Percentiles rank a stretch among this genome's conserved stretches.
phyloP scores from a whole-genome alignment of 2,113 vertebrate genomes.

The Balaenoptera acutorostrata region DNA sequence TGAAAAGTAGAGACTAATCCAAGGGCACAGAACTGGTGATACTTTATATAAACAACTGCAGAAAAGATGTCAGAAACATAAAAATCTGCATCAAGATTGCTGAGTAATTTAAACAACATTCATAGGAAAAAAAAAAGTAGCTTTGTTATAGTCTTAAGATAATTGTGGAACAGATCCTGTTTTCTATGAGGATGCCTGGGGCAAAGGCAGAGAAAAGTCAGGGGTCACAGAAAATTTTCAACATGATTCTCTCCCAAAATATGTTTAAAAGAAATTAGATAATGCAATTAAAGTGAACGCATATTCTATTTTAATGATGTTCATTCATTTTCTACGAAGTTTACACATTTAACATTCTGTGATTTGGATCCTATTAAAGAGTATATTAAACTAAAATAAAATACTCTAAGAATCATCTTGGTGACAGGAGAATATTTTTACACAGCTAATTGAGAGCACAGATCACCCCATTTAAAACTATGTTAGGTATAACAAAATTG shows the following conservation, averaged over 20 bases:
- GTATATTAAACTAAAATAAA: constrained; percentile 52
- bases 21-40: not conserved
- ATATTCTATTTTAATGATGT: constrained; percentile 59
- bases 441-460: constrained; percentile 62
- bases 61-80: not conserved
- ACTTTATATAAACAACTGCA: not conserved
- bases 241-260: not conserved
- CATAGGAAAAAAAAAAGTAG: not conserved
- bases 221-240: not conserved
- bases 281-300: constrained; percentile 45
- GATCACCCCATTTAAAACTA: constrained; percentile 54
- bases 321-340: constrained; percentile 46
- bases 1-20: not conserved
- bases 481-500: constrained; percentile 8
- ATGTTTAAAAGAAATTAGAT: constrained; percentile 56
- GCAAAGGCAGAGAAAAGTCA: not conserved
- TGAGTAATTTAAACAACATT: not conserved
- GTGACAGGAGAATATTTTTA: constrained; percentile 51
- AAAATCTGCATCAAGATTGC: not conserved
- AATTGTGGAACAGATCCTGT: not conserved
- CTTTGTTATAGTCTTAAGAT: not conserved
- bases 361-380: constrained; percentile 66
- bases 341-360: constrained; percentile 44
- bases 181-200: not conserved
- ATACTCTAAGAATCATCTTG: constrained; percentile 51